phyloP scores from a whole-genome alignment of 2,113 vertebrate species.

The Chiloscyllium plagiosum region DNA sequence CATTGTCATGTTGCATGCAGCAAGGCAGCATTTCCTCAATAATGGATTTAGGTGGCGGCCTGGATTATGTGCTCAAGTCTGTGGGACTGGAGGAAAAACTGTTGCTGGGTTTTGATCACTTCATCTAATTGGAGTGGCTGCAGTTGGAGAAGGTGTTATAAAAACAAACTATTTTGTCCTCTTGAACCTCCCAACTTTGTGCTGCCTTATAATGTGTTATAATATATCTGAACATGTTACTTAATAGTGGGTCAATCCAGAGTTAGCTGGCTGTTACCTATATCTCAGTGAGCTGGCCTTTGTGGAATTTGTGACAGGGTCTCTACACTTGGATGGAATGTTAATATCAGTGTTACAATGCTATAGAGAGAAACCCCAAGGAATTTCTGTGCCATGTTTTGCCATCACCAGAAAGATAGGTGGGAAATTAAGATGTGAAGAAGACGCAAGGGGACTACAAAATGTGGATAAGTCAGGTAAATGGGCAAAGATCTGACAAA shows the following conservation, averaged over 20 bases:
- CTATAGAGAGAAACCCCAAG: background rate
- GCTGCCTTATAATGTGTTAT: background rate
- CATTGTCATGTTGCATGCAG: too few species aligned
- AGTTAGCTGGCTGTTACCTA: background rate
- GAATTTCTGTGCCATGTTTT: background rate
- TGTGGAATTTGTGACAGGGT: background rate
- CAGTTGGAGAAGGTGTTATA: background rate
- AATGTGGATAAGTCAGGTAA: too few species aligned
- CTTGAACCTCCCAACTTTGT: background rate
- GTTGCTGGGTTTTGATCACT: background rate
- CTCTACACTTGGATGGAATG: background rate
- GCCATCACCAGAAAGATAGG: background rate
- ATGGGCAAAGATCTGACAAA: too few species aligned
- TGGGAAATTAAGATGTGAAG: too few species aligned
- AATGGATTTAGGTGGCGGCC: too few species aligned
- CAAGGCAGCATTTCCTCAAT: too few species aligned
- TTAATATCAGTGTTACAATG: background rate
- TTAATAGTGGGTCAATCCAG: background rate
- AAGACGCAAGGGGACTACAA: too few species aligned
- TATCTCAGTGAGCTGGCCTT: background rate
- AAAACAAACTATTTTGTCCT: background rate
- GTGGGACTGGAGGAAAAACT: background rate
- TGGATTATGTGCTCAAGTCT: too few species aligned
- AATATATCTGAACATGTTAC: too few species aligned
- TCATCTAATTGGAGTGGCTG: background rate